Base-by-base conservation (phyloP, 2,888 invertebrate species). In the Homarus gammarus region DNA sequence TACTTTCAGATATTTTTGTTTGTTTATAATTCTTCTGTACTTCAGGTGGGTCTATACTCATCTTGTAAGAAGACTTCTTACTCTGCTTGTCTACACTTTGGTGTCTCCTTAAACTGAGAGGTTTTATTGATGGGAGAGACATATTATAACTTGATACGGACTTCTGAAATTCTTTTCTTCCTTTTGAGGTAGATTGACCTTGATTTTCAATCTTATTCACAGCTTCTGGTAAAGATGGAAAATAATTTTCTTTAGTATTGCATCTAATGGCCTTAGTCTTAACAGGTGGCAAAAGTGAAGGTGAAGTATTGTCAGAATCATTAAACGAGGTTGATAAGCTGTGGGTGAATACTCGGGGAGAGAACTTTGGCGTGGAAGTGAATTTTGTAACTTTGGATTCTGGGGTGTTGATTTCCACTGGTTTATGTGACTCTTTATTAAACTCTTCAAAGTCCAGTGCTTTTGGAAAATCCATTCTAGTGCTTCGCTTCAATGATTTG, bases 21-120 rank as follows among this genome's bases (percentile, higher is more conserved):
- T 84, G 84, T 36, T 84, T 84, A 51, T 84, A 84, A 38, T 27
- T 84, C 75, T 61, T 75, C 3, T 38, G 18, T 15, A 64, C 12
- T 18, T 38, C 77, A 31, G 75, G 61, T 10, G 84, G 82, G 0
- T 82, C 82, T 1, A 82, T 12, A 82, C 22, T 12, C 22, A 82
- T 44, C 68, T 68, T 64, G 70, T 40, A 68, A 0, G 40, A n/a
- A 33, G n/a, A n/a, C 2, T 40, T 18, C 31, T 82, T 82, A 33
- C 2, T 38, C 22, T 36, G 5, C n/a, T 8, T 68, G 18, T 64
- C 64, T 12, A 22, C 44, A n/a, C 40, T 68, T 6, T 82, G 40
- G 64, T 68, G 27, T 15, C 44, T 82, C 40, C 68, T 64, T 44
- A 68, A 8, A 15, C 40, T n/a, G 2, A n/a, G 15, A 12, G 68